These are phyloP conservation scores for Apodemia hepburni DNA, from an alignment of 2,888 invertebrate species.

Conservation along the genomic window DNA sequence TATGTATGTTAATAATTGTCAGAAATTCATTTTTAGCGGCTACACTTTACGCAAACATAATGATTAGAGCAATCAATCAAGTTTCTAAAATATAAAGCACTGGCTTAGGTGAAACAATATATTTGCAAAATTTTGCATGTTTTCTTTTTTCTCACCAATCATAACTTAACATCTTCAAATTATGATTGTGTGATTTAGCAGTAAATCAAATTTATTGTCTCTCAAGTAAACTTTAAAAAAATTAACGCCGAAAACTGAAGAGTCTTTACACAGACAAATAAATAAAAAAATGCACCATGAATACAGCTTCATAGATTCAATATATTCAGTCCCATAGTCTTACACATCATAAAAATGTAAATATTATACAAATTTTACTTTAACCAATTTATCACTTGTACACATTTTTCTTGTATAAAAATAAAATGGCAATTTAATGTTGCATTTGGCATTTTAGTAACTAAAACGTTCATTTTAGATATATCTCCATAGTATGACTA, in stretches of 20 bases:
- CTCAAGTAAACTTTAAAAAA: neutral
- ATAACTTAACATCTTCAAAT: neutral
- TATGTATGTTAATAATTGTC: constrained; percentile 30
- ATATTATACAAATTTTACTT: constrained; percentile 11
- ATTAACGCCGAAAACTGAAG: neutral
- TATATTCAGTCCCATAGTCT: constrained; percentile 12
- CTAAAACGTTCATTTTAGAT: constrained; percentile 14
- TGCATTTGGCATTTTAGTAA: constrained; percentile 15
- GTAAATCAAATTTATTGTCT: constrained; percentile 6
- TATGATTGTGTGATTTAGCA: neutral
- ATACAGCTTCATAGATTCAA: constrained; percentile 21
- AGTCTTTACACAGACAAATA: neutral
- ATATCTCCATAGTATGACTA: constrained; percentile 11
- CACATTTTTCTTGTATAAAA: constrained; percentile 13
- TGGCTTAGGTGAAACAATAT: neutral
- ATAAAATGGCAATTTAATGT: constrained; percentile 15
- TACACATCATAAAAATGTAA: constrained; percentile 3
- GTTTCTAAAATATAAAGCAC: constrained; percentile 5
- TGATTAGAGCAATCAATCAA: constrained; percentile 7
- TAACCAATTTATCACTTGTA: constrained; percentile 13
- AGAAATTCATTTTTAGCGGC: constrained; percentile 10
- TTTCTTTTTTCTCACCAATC: neutral
- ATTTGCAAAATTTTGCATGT: neutral
- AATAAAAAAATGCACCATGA: constrained; percentile 22
- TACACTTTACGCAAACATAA: neutral